Conservation (phyloP, 2,888 invertebrate genomes). For the Blastobasis lacticolella region DNA sequence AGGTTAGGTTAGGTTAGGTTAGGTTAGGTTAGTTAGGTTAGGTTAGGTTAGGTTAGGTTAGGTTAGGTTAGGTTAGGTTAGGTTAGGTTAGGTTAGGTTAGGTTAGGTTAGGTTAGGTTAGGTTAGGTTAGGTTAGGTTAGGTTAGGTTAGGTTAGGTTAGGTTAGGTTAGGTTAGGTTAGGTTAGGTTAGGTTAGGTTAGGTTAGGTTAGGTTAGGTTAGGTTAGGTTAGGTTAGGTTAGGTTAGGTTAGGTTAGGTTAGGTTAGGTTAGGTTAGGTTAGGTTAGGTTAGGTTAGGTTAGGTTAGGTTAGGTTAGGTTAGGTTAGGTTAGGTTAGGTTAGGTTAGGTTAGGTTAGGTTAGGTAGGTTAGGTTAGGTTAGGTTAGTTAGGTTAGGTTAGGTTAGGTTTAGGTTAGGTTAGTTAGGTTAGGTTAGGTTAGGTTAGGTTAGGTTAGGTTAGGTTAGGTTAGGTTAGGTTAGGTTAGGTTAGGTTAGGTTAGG, state of each 20-base stretch:
- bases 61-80: conserved; percentile 11
- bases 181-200: conserved; percentile 11
- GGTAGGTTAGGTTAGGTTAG: conserved; percentile 18
- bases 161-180: conserved; percentile 7
- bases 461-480: conserved; percentile 15
- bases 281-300: conserved; percentile 13
- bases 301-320: conserved; percentile 14
- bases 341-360: conserved; percentile 13
- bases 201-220: conserved; percentile 4
- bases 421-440: conserved; percentile 12
- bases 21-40: conserved; percentile 4
- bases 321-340: conserved; percentile 15
- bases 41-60: conserved; percentile 9
- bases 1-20: conserved; percentile 5
- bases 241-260: conserved; percentile 17
- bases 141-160: conserved; percentile 9
- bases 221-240: conserved; percentile 16
- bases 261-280: conserved; percentile 15
- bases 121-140: conserved; percentile 8
- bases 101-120: conserved; percentile 12
- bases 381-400: conserved; percentile 17
- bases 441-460: conserved; percentile 15
- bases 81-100: conserved; percentile 3
- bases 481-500: conserved; percentile 12
- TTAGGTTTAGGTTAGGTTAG: conserved; percentile 16